Percentiles rank a stretch among this genome's conserved stretches.
Evolutionary conservation across 2,888 invertebrate genomes (phyloP).

Genomic region (Uropetala carovei): DNA sequence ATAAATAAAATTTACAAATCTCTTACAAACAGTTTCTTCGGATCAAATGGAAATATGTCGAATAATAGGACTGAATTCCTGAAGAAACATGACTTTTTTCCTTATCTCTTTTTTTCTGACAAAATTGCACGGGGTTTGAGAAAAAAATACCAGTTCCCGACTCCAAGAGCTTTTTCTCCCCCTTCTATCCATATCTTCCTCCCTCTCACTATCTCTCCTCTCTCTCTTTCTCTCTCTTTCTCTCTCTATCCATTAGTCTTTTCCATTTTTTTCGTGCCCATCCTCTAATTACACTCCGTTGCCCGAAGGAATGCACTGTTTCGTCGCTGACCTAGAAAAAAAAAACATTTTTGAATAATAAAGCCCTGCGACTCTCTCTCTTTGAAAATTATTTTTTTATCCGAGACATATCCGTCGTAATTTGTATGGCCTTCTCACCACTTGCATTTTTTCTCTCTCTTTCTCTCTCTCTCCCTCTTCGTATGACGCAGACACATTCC

Average conservation of each 20-base stretch:
- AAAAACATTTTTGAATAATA: conserved; percentile 26
- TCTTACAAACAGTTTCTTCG: background rate
- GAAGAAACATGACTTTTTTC: background rate
- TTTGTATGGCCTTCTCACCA: background rate
- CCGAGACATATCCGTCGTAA: conserved; percentile 16
- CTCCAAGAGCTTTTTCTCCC: background rate
- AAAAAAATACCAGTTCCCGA: background rate
- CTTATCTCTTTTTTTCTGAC: background rate
- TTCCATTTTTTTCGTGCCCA: background rate
- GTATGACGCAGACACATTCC: background rate
- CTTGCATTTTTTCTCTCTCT: background rate
- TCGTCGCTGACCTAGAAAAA: conserved; percentile 53
- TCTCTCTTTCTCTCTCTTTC: background rate
- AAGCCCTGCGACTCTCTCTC: conserved; percentile 20
- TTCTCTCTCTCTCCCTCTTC: background rate
- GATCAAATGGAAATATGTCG: background rate
- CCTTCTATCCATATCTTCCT: no score
- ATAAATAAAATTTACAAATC: background rate
- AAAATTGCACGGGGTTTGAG: background rate
- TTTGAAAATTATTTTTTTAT: conserved; percentile 29
- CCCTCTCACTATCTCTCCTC: background rate
- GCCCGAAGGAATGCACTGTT: conserved; percentile 55
- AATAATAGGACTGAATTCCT: background rate
- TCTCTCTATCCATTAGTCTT: conserved; percentile 15
- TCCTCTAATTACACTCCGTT: conserved; percentile 49